A percentile compares a stretch with the other conserved stretches of the same genome.
phyloP scores from a whole-genome alignment of 2,113 vertebrate species.

The Lycocorax pyrrhopterus region DNA sequence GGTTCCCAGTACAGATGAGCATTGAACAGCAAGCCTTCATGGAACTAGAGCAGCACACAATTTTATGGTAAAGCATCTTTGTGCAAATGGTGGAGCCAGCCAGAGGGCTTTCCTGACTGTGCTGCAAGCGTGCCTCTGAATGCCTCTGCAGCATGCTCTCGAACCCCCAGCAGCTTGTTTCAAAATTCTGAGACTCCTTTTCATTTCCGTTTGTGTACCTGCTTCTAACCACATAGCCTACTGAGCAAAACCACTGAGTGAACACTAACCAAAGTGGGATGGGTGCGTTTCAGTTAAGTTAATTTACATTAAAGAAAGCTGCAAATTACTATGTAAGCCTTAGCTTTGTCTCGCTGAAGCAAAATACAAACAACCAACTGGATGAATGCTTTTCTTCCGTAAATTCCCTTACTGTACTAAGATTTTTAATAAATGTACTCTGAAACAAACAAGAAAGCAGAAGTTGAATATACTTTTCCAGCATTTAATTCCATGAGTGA shows the following conservation, averaged over 20 bases:
- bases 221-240: constrained; percentile 20
- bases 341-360: not conserved
- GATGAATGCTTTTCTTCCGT: not conserved
- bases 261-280: not conserved
- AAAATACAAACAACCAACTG: not conserved
- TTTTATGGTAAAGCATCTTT: not conserved
- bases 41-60: not conserved
- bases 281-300: not conserved
- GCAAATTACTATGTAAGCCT: not conserved
- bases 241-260: constrained; percentile 19
- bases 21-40: not conserved
- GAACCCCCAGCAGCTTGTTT: not conserved
- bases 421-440: not conserved
- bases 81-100: not conserved
- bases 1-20: not conserved
- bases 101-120: not conserved
- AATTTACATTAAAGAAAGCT: not conserved
- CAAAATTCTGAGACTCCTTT: constrained; percentile 21
- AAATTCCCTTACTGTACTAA: not conserved
- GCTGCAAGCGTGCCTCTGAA: not conserved
- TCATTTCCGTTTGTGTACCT: constrained; percentile 48
- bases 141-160: not conserved
- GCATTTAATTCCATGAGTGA: not conserved
- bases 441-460: not conserved
- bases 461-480: not conserved